phyloP scores from a whole-genome alignment of 1,140 invertebrate genomes.

The Rhagoletis zephyria region DNA sequence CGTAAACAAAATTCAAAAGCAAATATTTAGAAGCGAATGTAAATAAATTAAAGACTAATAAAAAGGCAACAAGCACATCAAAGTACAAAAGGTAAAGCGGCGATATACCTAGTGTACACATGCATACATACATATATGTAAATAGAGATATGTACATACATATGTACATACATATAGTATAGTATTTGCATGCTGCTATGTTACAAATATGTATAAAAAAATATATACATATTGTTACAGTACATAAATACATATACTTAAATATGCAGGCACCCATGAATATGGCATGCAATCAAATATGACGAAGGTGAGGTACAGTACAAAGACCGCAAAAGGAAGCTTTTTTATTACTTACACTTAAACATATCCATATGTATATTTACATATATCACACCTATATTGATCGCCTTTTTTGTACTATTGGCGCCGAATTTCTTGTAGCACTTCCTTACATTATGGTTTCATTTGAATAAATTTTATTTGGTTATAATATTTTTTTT shows the following conservation, averaged over 20 bases:
- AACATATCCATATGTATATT: not conserved
- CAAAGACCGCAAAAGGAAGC: constrained; percentile 30
- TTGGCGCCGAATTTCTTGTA: constrained; percentile 5
- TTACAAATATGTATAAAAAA: too few species aligned
- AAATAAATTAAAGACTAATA: constrained; percentile 33
- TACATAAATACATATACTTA: not conserved
- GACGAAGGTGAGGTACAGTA: constrained; percentile 9
- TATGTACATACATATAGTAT: not conserved
- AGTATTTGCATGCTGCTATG: not conserved
- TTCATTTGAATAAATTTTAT: too few species aligned
- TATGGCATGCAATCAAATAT: not conserved
- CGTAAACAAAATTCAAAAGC: constrained; percentile 38
- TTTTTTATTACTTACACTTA: not conserved
- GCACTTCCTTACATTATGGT: too few species aligned
- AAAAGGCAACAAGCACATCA: not conserved
- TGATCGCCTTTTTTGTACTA: not conserved
- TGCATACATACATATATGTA: not conserved
- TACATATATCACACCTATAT: not conserved
- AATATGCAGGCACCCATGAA: not conserved
- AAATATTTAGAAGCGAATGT: constrained; percentile 3
- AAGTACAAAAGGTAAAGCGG: not conserved
- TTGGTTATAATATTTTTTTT: not conserved
- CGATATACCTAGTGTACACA: too few species aligned
- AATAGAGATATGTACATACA: not conserved
- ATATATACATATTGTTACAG: not conserved